These are phyloP conservation scores for Tenthredo notha DNA, from an alignment of 2,888 invertebrate species.

Conservation along the genomic window DNA sequence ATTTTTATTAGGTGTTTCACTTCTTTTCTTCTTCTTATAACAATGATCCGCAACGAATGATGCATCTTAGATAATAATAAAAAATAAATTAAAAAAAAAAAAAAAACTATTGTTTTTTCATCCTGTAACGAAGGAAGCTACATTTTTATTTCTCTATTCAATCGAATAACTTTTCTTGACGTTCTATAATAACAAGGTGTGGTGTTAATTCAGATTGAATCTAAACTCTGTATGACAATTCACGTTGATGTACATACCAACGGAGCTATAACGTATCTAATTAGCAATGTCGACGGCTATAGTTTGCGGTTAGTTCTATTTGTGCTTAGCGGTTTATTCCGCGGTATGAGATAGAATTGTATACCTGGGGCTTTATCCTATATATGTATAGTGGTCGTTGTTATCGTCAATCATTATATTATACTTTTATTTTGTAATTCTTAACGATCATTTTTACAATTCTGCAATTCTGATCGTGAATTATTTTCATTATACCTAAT, in stretches of 20 bases:
- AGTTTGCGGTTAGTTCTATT: constrained; percentile 52
- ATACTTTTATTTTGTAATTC: background rate
- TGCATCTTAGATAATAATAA: no score
- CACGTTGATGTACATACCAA: background rate
- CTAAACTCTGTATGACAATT: constrained; percentile 41
- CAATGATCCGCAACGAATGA: background rate
- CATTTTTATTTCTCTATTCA: background rate
- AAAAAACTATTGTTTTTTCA: no score
- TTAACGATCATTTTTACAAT: background rate
- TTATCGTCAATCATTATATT: background rate
- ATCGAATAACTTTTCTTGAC: background rate
- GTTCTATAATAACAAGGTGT: background rate
- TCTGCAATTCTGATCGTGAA: background rate
- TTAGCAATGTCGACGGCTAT: constrained; percentile 50
- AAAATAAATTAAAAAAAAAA: background rate
- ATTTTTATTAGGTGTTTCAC: background rate
- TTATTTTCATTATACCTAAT: background rate
- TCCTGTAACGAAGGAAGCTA: background rate
- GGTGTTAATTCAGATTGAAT: constrained; percentile 12
- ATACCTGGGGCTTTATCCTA: background rate
- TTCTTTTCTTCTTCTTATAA: background rate
- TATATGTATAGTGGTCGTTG: background rate
- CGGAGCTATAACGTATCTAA: constrained; percentile 38
- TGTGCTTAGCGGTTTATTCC: constrained; percentile 43
- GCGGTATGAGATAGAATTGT: background rate